Percentiles rank a stretch among this genome's conserved stretches.
Evolutionary conservation across 2,888 invertebrate species (phyloP).

Genomic region (Cataglyphis livida): DNA sequence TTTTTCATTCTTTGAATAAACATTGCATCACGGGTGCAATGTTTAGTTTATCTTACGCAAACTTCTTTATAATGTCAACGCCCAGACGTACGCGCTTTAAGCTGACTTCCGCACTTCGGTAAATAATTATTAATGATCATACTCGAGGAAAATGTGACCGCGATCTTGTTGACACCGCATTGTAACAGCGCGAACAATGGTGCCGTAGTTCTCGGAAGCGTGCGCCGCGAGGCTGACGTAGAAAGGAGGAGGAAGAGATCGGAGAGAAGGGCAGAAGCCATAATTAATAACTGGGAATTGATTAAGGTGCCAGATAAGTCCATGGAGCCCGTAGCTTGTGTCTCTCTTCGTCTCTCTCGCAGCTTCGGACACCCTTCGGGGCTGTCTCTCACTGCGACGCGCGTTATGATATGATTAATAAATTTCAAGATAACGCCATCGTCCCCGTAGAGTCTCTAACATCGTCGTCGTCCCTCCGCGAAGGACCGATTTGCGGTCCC

Average conservation of each 20-base stretch:
- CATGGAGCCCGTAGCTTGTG: conserved; percentile 79
- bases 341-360: conserved; percentile 50
- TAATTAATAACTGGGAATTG: conserved; percentile 82
- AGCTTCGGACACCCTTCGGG: conserved; percentile 41
- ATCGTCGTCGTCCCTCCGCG: conserved; percentile 72
- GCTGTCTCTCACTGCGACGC: conserved; percentile 56
- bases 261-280: conserved; percentile 60
- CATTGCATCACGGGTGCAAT: not conserved
- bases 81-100: conserved; percentile 7
- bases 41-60: conserved; percentile 11
- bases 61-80: not conserved
- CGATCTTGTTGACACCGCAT: conserved; percentile 83
- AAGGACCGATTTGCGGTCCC: conserved; percentile 81
- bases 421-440: conserved; percentile 83
- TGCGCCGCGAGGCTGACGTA: conserved; percentile 64
- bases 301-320: conserved; percentile 86
- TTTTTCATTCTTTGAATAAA: conserved; percentile 5
- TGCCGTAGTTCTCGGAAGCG: conserved; percentile 70
- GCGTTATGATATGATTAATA: conserved; percentile 84
- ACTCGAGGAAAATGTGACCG: conserved; percentile 77
- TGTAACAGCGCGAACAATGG: conserved; percentile 80
- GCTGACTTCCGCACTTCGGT: conserved; percentile 47
- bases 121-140: conserved; percentile 82
- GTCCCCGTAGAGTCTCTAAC: conserved; percentile 74
- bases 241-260: conserved; percentile 34